Evolutionary conservation across 2,113 vertebrate species (phyloP), one percentile per base, ranked within the genome.

Genomic region (Cromileptes altivelis): DNA sequence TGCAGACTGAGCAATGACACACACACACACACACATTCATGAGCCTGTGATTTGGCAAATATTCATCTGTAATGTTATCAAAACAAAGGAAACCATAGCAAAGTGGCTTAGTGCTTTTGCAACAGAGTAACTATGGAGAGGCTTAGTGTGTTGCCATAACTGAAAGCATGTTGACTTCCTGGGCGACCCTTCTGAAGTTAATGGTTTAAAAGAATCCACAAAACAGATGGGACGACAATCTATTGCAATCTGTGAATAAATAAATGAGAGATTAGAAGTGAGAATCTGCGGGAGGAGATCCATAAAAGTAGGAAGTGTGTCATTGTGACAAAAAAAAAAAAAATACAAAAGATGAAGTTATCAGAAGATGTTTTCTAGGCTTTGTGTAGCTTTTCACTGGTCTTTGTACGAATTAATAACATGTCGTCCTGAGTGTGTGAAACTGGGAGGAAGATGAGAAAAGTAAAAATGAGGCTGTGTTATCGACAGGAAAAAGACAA

Each of bases 161-260:
- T 89, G 70, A 93, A 92, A 84, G 67, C 49, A 23, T 60, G 78
- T 74, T 50, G 69, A 89, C 87, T 91, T 88, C 40, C 72, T 62
- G 11, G 74, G 57, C 79, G 89, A 88, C 82, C 76, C 77, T 80
- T 90, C 60, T 63, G 17, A 77, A 80, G 60, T 30, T 80, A 87
- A 91, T 81, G 75, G 62, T 89, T 87, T 70, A 49, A 23, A 27
- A 79, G 10, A 80, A 49, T 47, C 57, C 67, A 75, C 33, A 76
- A 78, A 78, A 72, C 85, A 90, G 75, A 92, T 63, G 45, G 69
- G 11, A 9, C 75, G 1, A 40, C 84, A 84, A 87, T 83, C 62
- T 37, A 47, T 62, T 27, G 23, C 68, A 69, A 47, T 81, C 67
- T 71, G 62, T 55, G 71, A 71, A 86, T 57, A 75, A 78, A 73